Evolutionary conservation across 2,797 vertebrate genomes (phyloP).

Genomic region (Amblyraja radiata): DNA sequence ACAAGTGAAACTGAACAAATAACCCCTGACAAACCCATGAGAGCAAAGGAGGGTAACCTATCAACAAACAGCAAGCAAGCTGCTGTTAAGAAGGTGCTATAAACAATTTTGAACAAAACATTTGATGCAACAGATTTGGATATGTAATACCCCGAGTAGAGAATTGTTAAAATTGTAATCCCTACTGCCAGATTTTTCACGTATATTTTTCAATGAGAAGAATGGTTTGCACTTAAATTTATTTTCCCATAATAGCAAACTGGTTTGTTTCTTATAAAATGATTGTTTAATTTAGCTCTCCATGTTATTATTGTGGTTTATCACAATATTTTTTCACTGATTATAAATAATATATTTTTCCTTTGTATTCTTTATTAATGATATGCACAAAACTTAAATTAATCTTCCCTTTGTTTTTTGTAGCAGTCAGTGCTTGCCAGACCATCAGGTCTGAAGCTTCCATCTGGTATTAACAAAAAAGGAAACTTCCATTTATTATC

Average conservation of each 20-base stretch:
- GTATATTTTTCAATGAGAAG: not conserved
- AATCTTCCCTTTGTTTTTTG: not conserved
- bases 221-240: not conserved
- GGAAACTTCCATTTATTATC: conserved; percentile 10
- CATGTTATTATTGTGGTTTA: not conserved
- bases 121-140: not conserved
- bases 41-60: conserved; percentile 15
- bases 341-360: not conserved
- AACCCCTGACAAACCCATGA: not conserved
- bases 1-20: not conserved
- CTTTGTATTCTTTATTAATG: not conserved
- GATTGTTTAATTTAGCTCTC: not conserved
- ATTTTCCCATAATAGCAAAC: not conserved
- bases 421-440: conserved; percentile 1
- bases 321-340: not conserved
- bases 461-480: conserved; percentile 31
- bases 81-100: conserved; percentile 32
- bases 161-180: not conserved
- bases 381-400: not conserved
- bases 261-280: not conserved
- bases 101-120: not conserved
- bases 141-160: not conserved
- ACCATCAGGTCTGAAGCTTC: conserved; percentile 27
- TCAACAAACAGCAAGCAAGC: conserved; percentile 9
- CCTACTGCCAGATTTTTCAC: not conserved